Base-by-base conservation (phyloP, 2,797 vertebrate genomes). In the Pogoniulus pusillus region DNA sequence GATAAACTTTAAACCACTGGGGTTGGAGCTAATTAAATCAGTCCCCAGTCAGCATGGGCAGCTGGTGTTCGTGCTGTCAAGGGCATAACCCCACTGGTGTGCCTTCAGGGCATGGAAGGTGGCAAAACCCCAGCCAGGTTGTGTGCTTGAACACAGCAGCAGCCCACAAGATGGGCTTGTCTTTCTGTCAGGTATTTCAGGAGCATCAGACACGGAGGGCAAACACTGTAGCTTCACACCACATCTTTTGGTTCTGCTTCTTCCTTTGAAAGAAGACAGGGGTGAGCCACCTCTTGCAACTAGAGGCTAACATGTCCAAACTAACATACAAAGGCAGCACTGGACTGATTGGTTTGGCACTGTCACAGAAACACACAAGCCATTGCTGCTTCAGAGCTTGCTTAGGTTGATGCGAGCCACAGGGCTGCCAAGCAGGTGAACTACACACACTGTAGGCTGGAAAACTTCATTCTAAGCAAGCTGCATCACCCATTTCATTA, bases 11-110 rank as follows among this genome's bases (percentile, higher is more conserved):
- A 94, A 93, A 81, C 63, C 70, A 82, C 83, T 78, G 76, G 60
- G 79, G 93, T 1, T 71, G 27, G 26, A 90, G 29, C 64, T 83
- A 91, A 93, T 90, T 78, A 83, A 70, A 87, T 91, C 66, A 73
- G 39, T 37, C 57, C 39, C 72, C 8, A 64, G 0, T 47, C 45
- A 32, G 27, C 26, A 59, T 3, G 35, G 73, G 79, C 82, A 87
- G 70, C 57, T 64, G 84, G 39, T 9, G 16, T 72, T 78, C 32
- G 58, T 3, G 1, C 57, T 39, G 39, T 37, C 2, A 4, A 70
- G 63, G 86, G 59, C 70, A 63, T 66, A 89, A 89, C 73, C 35
- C 60, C 45, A 77, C 27, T 70, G 43, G 1, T 4, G 53, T 20
- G 49, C 43, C 39, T 89, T 82, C 30, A 51, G 76, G 60, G 89